Percentiles rank a stretch among this genome's conserved stretches.
Evolutionary conservation across 2,888 invertebrate species (phyloP).

Genomic region (Helicoverpa assulta): DNA sequence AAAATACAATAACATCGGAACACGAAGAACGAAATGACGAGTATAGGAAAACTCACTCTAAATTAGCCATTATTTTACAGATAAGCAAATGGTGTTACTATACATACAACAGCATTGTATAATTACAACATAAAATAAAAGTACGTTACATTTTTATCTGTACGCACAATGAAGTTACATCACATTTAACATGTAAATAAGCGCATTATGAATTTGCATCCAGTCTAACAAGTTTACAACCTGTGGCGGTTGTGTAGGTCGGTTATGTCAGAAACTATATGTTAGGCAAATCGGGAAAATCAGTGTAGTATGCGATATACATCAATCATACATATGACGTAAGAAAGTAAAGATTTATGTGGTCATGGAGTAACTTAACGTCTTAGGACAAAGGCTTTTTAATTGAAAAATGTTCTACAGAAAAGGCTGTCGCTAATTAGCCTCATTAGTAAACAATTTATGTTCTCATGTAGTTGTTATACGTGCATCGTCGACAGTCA

Average conservation of each 20-base stretch:
- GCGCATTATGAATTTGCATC: slow-evolving; percentile 35
- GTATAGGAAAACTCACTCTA: too few relatives aligned
- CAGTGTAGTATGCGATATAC: slow-evolving; percentile 2
- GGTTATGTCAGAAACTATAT: slow-evolving; percentile 40
- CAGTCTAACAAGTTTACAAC: slow-evolving; percentile 40
- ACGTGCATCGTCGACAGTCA: not conserved
- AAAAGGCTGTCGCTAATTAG: not conserved
- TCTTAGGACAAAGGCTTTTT: not conserved
- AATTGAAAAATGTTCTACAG: not conserved
- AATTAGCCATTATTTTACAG: too few relatives aligned
- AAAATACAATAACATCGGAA: too few relatives aligned
- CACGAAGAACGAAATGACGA: too few relatives aligned
- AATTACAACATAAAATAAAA: not conserved
- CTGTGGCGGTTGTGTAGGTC: slow-evolving; percentile 21
- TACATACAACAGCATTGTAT: too few relatives aligned
- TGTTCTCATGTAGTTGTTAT: not conserved
- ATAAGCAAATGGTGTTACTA: too few relatives aligned
- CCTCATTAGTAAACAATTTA: not conserved
- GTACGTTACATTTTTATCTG: not conserved
- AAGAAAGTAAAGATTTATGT: not conserved
- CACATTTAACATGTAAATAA: slow-evolving; percentile 37
- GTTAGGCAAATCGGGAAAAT: slow-evolving; percentile 3
- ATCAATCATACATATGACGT: slow-evolving; percentile 17
- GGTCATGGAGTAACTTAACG: not conserved
- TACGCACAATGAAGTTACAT: slow-evolving; percentile 18